Conservation (phyloP, 2,797 vertebrate genomes). For the Aeoliscus strigatus region DNA sequence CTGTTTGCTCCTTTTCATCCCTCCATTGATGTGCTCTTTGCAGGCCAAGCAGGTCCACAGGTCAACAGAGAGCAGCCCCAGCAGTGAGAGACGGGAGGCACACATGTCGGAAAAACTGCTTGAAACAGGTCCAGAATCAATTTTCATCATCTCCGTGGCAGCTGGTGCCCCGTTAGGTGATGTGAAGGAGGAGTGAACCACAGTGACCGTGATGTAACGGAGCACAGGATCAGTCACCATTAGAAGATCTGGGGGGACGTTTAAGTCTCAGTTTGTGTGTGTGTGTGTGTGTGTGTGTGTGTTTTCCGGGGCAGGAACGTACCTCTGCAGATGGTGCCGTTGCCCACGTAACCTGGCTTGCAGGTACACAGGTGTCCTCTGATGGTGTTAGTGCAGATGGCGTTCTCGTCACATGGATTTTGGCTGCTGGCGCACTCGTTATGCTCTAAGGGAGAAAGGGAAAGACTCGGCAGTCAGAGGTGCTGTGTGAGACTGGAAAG, state of each 20-base stretch:
- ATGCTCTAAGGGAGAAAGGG: conserved; percentile 72
- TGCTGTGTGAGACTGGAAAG: background rate
- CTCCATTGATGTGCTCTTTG: conserved; percentile 1
- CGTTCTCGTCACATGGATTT: conserved; percentile 83
- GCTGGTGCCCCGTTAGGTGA: conserved; percentile 42
- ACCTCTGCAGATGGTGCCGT: conserved; percentile 91
- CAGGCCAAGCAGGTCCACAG: conserved; percentile 3
- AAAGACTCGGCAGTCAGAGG: conserved; percentile 11
- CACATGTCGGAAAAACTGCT: conserved; percentile 17
- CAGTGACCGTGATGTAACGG: conserved; percentile 8
- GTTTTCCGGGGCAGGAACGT: conserved; percentile 35
- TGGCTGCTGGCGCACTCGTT: conserved; percentile 82
- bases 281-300: conserved; percentile 10
- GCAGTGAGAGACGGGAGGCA: conserved; percentile 20
- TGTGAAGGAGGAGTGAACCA: conserved; percentile 29
- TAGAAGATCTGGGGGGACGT: conserved; percentile 7
- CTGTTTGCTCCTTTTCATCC: background rate
- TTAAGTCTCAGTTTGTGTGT: background rate
- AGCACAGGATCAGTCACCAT: conserved; percentile 17
- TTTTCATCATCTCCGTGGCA: conserved; percentile 57
- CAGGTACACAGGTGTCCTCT: conserved; percentile 92
- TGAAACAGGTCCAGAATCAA: conserved; percentile 46
- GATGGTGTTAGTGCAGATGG: conserved; percentile 91
- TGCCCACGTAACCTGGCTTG: conserved; percentile 89
- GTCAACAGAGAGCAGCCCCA: conserved; percentile 23